phyloP scores from a whole-genome alignment of 1,140 invertebrate genomes.

The Brachionus angularis region DNA sequence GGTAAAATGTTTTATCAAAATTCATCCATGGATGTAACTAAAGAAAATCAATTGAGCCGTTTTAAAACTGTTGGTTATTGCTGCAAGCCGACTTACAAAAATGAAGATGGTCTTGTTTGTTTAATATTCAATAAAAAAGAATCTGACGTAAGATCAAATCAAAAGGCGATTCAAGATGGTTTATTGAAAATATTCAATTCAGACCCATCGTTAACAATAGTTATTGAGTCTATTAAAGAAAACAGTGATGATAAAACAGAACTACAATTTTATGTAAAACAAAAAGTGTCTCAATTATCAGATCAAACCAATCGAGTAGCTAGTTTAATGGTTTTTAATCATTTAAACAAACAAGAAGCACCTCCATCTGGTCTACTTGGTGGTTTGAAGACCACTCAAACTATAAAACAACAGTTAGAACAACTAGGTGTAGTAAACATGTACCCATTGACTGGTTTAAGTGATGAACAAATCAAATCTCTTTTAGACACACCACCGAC shows the following conservation, averaged over 20 bases:
- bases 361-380: slow-evolving; percentile 51
- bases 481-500: slow-evolving; percentile 82
- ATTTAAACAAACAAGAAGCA: slow-evolving; percentile 61
- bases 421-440: slow-evolving; percentile 58
- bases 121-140: slow-evolving; percentile 75
- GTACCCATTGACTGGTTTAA: slow-evolving; percentile 52
- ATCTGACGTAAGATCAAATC: slow-evolving; percentile 69
- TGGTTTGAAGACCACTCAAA: slow-evolving; percentile 46
- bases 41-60: slow-evolving; percentile 18
- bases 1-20: slow-evolving; percentile 63
- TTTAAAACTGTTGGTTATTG: slow-evolving; percentile 75
- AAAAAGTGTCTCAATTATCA: background rate
- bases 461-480: slow-evolving; percentile 68
- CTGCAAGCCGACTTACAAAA: slow-evolving; percentile 72
- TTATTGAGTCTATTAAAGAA: slow-evolving; percentile 70
- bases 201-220: slow-evolving; percentile 73
- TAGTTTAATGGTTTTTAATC: slow-evolving; percentile 26
- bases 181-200: slow-evolving; percentile 57
- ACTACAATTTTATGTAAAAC: slow-evolving; percentile 45
- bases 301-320: slow-evolving; percentile 35
- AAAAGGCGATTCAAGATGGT: slow-evolving; percentile 68
- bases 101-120: slow-evolving; percentile 79
- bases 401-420: slow-evolving; percentile 66
- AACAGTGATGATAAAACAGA: slow-evolving; percentile 67
- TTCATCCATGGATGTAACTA: background rate